These are phyloP conservation scores for Brachyptera putata DNA, from an alignment of 2,888 invertebrate species.

Conservation along the genomic window DNA sequence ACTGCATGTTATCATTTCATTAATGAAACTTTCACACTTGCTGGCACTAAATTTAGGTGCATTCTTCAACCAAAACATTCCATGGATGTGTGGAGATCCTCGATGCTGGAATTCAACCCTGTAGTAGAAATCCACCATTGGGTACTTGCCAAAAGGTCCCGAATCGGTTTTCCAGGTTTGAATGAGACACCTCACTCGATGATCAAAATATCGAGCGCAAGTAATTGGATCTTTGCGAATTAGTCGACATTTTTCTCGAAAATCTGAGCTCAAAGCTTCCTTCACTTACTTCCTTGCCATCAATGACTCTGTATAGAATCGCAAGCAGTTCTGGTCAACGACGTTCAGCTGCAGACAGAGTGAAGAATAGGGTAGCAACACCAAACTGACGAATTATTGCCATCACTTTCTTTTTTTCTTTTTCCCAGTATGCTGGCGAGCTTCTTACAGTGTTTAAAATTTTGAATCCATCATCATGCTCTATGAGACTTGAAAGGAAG, in stretches of 20 bases:
- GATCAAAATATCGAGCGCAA: not conserved
- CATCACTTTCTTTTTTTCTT: slow-evolving; percentile 23
- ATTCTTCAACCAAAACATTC: not conserved
- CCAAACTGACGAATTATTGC: slow-evolving; percentile 31
- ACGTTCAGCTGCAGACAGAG: slow-evolving; percentile 26
- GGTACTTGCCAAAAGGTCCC: not conserved
- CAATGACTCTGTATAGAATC: slow-evolving; percentile 24
- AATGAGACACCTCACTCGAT: not conserved
- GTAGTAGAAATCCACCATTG: not conserved
- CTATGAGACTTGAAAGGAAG: too few species aligned
- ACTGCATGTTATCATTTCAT: slow-evolving; percentile 34
- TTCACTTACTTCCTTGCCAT: too few species aligned
- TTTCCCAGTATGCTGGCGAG: slow-evolving; percentile 25
- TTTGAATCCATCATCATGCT: too few species aligned
- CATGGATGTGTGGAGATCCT: not conserved
- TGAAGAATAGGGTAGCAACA: slow-evolving; percentile 19
- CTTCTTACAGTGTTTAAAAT: slow-evolving; percentile 31
- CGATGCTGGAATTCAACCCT: slow-evolving; percentile 8
- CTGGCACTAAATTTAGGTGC: slow-evolving; percentile 29
- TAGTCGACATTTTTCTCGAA: not conserved
- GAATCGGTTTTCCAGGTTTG: too few species aligned
- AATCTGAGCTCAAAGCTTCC: too few species aligned
- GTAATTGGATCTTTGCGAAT: slow-evolving; percentile 1
- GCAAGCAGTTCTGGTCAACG: slow-evolving; percentile 30
- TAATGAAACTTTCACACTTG: slow-evolving; percentile 30